phyloP scores from a whole-genome alignment of 1,140 invertebrate genomes.

The Cyrtorhinus lividipennis region DNA sequence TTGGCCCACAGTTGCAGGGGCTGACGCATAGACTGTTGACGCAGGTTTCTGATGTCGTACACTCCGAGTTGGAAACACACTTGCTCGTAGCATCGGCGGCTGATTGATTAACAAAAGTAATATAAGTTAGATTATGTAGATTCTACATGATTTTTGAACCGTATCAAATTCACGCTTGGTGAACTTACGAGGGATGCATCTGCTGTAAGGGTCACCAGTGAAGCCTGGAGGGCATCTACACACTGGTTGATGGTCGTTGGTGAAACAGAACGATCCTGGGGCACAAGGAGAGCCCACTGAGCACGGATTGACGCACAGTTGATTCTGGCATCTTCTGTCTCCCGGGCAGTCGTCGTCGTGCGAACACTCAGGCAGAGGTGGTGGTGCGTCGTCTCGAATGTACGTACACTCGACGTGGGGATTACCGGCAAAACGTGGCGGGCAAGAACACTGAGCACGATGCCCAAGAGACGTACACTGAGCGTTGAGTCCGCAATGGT shows the following conservation, averaged over 20 bases:
- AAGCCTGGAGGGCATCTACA: constrained; percentile 67
- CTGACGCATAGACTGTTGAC: constrained; percentile 59
- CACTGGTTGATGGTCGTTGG: constrained; percentile 52
- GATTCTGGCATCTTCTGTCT: constrained; percentile 58
- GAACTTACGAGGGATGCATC: constrained; percentile 59
- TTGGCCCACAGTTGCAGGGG: constrained; percentile 69
- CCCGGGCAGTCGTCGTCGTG: constrained; percentile 55
- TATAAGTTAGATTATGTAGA: background rate
- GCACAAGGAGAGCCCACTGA: constrained; percentile 49
- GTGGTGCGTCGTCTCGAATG: constrained; percentile 32
- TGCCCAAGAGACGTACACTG: constrained; percentile 62
- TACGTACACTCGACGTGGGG: constrained; percentile 61
- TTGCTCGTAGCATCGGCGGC: constrained; percentile 39
- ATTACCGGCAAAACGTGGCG: constrained; percentile 63
- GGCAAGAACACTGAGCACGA: constrained; percentile 59
- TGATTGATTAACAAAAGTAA: constrained; percentile 21
- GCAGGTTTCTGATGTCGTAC: constrained; percentile 60
- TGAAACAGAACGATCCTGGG: constrained; percentile 58
- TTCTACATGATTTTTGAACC: background rate
- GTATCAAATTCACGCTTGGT: background rate
- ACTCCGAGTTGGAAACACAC: constrained; percentile 64
- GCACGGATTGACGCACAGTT: constrained; percentile 65
- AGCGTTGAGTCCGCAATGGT: constrained; percentile 69
- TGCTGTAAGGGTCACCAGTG: constrained; percentile 51
- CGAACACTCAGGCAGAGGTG: constrained; percentile 49